Evolutionary conservation across 1,140 invertebrate species (phyloP).

Genomic region (Lepidurus packardi): DNA sequence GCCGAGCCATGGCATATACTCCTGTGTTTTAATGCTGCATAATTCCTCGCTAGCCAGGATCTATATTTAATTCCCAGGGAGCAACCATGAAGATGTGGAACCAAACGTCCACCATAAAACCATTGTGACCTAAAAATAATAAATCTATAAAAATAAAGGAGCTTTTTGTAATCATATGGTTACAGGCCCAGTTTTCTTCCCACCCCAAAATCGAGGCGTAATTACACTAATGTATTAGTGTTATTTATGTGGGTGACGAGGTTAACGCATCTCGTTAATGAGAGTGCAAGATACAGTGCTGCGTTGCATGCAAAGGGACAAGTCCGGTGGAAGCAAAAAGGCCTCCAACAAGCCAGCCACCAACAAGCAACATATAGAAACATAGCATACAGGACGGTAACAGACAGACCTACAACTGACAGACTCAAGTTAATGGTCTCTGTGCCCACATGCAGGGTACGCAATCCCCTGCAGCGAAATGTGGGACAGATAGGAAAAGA

Average conservation of each 20-base stretch:
- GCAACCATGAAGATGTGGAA: no score
- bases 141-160: no score
- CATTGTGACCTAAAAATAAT: no score
- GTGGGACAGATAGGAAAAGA: conserved; percentile 23
- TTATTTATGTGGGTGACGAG: neutral
- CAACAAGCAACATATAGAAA: no score
- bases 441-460: no score
- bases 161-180: no score
- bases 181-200: neutral
- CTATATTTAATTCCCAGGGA: neutral
- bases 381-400: neutral
- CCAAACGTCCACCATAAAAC: no score
- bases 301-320: neutral
- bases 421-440: no score
- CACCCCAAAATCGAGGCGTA: neutral
- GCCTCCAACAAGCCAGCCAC: neutral
- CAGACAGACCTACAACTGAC: neutral
- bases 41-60: neutral
- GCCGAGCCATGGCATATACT: neutral
- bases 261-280: neutral
- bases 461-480: neutral
- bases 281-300: neutral
- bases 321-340: neutral
- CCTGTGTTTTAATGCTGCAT: neutral
- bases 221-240: neutral